Conservation (phyloP, 2,797 vertebrate genomes). For the Leptodactylus fallax region DNA sequence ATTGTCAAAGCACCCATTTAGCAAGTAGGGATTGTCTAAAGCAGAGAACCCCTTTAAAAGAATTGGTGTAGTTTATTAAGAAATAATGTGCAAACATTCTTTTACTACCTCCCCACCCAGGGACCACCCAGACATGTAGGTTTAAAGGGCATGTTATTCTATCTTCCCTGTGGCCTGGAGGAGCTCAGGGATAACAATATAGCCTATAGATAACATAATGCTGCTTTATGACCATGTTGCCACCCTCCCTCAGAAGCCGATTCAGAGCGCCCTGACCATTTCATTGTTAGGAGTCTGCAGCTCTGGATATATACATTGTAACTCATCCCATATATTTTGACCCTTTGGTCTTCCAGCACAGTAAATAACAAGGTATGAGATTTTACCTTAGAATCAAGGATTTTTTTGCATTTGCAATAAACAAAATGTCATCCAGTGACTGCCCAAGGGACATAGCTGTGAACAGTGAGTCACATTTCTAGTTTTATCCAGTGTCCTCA, state of each 20-base stretch:
- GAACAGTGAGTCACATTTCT: constrained; percentile 13
- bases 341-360: background rate
- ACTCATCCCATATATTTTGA: background rate
- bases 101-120: too few relatives aligned
- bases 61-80: background rate
- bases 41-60: background rate
- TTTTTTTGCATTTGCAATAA: background rate
- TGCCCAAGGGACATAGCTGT: background rate
- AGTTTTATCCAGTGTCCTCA: constrained; percentile 33
- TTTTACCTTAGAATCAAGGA: background rate
- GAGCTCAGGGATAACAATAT: too few relatives aligned
- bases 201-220: too few relatives aligned
- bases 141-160: too few relatives aligned
- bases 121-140: too few relatives aligned
- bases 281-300: background rate
- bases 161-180: too few relatives aligned
- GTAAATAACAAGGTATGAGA: background rate
- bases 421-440: background rate
- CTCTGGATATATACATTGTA: background rate
- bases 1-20: background rate
- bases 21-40: background rate
- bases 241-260: too few relatives aligned
- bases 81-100: background rate
- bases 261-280: background rate
- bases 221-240: too few relatives aligned